These are phyloP conservation scores for Clarias fuscus DNA, from an alignment of 2,797 vertebrate species.

Conservation along the genomic window DNA sequence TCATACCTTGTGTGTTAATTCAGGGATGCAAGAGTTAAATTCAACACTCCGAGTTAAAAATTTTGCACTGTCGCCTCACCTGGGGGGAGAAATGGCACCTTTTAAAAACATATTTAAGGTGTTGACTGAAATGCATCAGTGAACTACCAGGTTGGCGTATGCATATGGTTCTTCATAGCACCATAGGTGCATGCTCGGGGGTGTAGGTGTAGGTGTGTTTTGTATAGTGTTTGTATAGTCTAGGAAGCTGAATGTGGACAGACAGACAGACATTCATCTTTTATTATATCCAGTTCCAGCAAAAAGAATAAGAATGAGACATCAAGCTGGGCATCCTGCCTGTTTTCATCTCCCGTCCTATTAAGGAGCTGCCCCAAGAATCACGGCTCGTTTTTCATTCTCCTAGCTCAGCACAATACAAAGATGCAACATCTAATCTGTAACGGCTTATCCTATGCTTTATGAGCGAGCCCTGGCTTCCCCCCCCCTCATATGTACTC, in stretches of 20 bases:
- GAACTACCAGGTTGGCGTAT: background rate
- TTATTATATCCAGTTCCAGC: conserved; percentile 28
- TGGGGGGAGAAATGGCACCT: background rate
- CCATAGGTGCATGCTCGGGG: background rate
- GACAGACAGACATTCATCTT: conserved; percentile 9
- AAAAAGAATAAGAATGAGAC: conserved; percentile 19
- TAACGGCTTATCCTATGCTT: background rate
- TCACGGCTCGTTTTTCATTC: conserved; percentile 25
- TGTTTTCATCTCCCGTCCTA: conserved; percentile 16
- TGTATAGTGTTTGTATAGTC: background rate
- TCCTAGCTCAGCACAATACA: conserved; percentile 18
- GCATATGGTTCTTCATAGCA: background rate
- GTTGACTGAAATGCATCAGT: background rate
- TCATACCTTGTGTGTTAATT: background rate
- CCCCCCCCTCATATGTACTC: conserved; percentile 16
- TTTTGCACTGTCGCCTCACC: background rate
- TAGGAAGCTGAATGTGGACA: conserved; percentile 10
- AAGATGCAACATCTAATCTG: conserved; percentile 14
- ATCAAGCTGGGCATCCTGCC: conserved; percentile 29
- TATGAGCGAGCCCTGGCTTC: background rate
- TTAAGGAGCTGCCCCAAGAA: conserved; percentile 24
- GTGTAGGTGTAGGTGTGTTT: background rate
- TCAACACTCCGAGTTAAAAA: background rate
- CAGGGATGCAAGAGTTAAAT: background rate
- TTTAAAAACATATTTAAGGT: background rate